phyloP scores from a whole-genome alignment of 2,888 invertebrate species.

The Epirrhoe tristata region DNA sequence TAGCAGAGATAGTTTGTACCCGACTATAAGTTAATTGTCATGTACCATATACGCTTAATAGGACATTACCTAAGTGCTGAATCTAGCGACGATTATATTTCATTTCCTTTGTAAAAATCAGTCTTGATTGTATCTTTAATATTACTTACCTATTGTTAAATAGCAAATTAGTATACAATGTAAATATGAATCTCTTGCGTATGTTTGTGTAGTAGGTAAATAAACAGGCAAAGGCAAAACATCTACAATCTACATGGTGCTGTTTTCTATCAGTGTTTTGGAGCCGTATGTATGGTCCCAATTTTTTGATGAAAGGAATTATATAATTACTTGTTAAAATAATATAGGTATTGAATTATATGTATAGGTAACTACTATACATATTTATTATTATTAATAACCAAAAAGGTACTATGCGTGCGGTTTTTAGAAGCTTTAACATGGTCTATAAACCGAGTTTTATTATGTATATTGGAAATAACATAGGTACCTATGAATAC shows the following conservation, averaged over 20 bases:
- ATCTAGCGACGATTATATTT: constrained; percentile 37
- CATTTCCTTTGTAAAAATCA: constrained; percentile 35
- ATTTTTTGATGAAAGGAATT: not conserved
- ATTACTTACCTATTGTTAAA: constrained; percentile 12
- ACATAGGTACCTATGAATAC: not conserved
- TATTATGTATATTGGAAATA: constrained; percentile 32
- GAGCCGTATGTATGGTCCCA: constrained; percentile 56
- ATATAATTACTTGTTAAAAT: too few species aligned
- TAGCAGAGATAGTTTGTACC: not conserved
- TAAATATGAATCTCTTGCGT: constrained; percentile 51
- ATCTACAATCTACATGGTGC: constrained; percentile 78
- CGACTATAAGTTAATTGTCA: not conserved
- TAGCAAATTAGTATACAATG: constrained; percentile 35
- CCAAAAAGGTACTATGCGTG: constrained; percentile 22
- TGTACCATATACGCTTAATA: not conserved
- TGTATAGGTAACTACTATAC: not conserved
- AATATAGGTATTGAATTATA: not conserved
- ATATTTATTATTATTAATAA: not conserved
- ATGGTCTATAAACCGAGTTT: constrained; percentile 58
- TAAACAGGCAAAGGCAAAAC: constrained; percentile 78
- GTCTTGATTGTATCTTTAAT: constrained; percentile 5
- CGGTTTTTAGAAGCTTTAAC: constrained; percentile 44
- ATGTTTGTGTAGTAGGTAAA: constrained; percentile 54
- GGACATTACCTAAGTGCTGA: not conserved
- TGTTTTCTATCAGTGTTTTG: constrained; percentile 69